Conservation (phyloP, 2,797 vertebrate species). For the Austrolebias charrua region DNA sequence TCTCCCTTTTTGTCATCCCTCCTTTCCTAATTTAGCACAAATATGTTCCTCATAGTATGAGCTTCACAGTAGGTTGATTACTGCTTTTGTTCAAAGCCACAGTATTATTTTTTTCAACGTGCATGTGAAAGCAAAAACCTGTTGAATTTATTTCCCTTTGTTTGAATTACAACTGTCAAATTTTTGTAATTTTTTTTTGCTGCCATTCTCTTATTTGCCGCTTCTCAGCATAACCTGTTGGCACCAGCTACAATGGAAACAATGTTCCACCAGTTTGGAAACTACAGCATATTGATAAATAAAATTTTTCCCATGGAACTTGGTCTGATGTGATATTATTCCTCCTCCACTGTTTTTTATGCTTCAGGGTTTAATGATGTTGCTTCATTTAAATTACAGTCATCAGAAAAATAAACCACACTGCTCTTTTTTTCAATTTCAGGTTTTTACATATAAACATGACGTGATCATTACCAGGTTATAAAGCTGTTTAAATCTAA, state of each 20-base stretch:
- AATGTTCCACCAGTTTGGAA: constrained; percentile 80
- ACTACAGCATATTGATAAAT: constrained; percentile 84
- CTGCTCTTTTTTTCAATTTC: no score
- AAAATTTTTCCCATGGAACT: constrained; percentile 84
- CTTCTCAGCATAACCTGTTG: constrained; percentile 79
- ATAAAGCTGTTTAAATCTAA: no score
- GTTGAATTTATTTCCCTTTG: constrained; percentile 76
- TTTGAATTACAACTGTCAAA: constrained; percentile 77
- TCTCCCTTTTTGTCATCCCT: constrained; percentile 52
- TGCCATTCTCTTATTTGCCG: constrained; percentile 61
- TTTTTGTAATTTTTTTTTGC: constrained; percentile 52
- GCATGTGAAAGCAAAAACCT: constrained; percentile 77
- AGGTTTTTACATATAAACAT: no score
- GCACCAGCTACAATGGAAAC: constrained; percentile 80
- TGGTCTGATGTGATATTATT: constrained; percentile 50
- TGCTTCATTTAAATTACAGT: neutral
- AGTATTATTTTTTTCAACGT: constrained; percentile 75
- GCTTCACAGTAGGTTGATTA: constrained; percentile 62
- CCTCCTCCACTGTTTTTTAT: neutral
- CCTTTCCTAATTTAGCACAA: constrained; percentile 66
- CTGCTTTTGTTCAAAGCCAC: constrained; percentile 73
- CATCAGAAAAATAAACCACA: no score
- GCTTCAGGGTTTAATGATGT: constrained; percentile 23
- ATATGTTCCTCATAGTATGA: constrained; percentile 55
- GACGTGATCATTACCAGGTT: no score